Evolutionary conservation across 2,797 vertebrate genomes (phyloP), one percentile per base, ranked within the genome.

Genomic region (Brachyrhaphis roseni): DNA sequence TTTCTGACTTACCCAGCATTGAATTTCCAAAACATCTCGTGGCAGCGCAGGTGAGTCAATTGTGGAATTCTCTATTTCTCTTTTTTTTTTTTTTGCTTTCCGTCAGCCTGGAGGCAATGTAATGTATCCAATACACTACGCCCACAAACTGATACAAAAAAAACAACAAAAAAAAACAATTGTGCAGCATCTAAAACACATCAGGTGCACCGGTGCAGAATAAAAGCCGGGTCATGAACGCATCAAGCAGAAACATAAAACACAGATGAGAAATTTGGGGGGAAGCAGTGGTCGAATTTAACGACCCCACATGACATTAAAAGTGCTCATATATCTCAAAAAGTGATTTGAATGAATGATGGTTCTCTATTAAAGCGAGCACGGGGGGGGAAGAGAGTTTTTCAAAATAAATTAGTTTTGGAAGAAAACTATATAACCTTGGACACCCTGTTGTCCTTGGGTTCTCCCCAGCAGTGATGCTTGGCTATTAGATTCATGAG

Each of bases 241-340:
- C 88, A 91, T 90, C 90, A 91, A 89, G 92, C 86, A 89, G 87
- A 90, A 91, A 91, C 89, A 84, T 81, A 77, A 86, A 92, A 86
- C 82, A 71, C 49, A 66, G 80, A 39, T 59, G 77, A 77, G 76
- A 74, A 88, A 78, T 45, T 72, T 79, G 78, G n/a, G 74, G 23
- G 28, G 57, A 82, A 78, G 53, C 71, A 86, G 85, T 53, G 83
- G 72, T 71, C 59, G 73, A 72, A 86, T 83, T 79, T 53, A 72
- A 64, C 6, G 15, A 74, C 82, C 77, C 75, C 75, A 74, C 66
- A 62, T 76, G 76, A 81, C 76, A 82, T 82, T 36, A 45, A 75
- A 78, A 77, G 23, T 77, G 72, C 4, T 85, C 76, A 86, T 73
- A 36, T 78, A 49, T 85, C 79, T 83, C 62, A 76, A 75, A 75